Conservation (phyloP, 2,113 vertebrate species). For the Plecturocebus donacophilus region DNA sequence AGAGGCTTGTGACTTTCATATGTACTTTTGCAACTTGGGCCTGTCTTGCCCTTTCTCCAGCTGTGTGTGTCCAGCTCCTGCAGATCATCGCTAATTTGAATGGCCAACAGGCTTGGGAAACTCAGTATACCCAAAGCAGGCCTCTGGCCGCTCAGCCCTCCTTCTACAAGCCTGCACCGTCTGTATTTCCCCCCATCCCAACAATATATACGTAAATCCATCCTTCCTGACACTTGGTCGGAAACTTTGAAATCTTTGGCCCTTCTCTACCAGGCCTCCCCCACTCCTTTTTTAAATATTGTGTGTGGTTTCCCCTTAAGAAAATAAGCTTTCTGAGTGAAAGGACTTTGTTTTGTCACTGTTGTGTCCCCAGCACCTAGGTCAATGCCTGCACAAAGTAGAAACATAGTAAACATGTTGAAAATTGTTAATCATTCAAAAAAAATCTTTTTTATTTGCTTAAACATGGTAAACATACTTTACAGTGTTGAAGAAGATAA, state of each 20-base stretch:
- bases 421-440: neutral
- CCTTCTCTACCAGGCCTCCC: neutral
- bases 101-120: too few species aligned
- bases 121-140: neutral
- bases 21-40: neutral
- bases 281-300: neutral
- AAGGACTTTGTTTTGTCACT: neutral
- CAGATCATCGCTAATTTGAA: fast-evolving
- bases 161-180: neutral
- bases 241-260: neutral
- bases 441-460: neutral
- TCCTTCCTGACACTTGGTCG: neutral
- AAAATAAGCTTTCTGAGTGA: neutral
- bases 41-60: neutral
- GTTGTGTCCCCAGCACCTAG: neutral
- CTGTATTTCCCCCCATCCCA: neutral
- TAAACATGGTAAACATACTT: neutral
- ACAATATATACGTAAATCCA: neutral
- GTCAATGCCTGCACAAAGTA: neutral
- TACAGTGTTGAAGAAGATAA: neutral
- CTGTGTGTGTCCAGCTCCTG: neutral
- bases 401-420: neutral
- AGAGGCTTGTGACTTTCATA: neutral
- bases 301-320: neutral
- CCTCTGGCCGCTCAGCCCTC: too few species aligned